phyloP scores from a whole-genome alignment of 1,140 invertebrate species.

The Drosophila tropicalis region DNA sequence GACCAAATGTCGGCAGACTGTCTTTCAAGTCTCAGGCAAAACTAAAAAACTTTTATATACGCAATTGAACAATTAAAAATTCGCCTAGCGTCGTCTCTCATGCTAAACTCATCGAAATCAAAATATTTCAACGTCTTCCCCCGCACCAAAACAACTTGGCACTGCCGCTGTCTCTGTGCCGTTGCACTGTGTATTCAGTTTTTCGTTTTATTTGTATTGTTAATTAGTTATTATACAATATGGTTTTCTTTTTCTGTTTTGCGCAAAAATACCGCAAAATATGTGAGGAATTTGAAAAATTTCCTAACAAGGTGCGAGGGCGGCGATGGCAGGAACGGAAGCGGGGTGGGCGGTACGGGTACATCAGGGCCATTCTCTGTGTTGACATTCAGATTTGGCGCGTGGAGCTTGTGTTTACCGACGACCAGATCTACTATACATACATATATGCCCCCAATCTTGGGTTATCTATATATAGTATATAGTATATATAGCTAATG shows the following conservation, averaged over 20 bases:
- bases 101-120: slow-evolving; percentile 4
- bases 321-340: not conserved
- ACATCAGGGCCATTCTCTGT: not conserved
- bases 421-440: not conserved
- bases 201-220: slow-evolving; percentile 10
- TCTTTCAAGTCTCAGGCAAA: not conserved
- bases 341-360: not conserved
- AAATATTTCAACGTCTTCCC: not conserved
- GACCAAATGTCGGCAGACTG: not conserved
- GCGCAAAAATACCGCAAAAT: slow-evolving; percentile 27
- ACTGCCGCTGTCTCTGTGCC: not conserved
- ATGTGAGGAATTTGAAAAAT: slow-evolving; percentile 5
- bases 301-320: slow-evolving; percentile 8
- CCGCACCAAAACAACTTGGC: not conserved
- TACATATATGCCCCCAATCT: slow-evolving; percentile 9
- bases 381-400: slow-evolving; percentile 11
- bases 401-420: slow-evolving; percentile 10
- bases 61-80: slow-evolving; percentile 12
- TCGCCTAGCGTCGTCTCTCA: not conserved
- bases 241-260: not conserved
- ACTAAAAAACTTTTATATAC: not conserved
- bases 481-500: not conserved
- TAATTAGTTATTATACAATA: slow-evolving; percentile 14
- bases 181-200: slow-evolving; percentile 1
- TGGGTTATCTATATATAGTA: slow-evolving; percentile 1